Conservation (phyloP, 2,113 vertebrate genomes). For the Nettapus auritus region DNA sequence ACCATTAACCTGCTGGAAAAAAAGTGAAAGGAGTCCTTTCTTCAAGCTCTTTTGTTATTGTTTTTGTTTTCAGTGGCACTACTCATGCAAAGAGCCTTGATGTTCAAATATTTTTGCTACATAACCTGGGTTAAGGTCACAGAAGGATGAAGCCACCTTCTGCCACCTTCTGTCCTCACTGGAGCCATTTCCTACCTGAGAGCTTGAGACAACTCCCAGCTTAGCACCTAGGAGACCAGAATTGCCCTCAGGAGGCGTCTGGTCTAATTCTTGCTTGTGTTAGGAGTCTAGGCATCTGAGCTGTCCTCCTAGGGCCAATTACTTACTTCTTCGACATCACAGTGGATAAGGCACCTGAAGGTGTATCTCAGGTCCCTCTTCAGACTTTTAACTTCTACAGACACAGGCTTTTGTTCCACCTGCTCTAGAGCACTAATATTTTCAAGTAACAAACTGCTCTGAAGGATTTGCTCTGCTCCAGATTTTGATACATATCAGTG, state of each 20-base stretch:
- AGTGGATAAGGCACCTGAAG: not conserved
- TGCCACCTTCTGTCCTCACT: not conserved
- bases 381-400: not conserved
- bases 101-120: not conserved
- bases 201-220: not conserved
- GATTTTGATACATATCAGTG: not conserved
- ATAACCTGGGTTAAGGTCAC: not conserved
- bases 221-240: conserved; percentile 2
- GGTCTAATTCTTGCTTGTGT: not conserved
- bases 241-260: conserved; percentile 3
- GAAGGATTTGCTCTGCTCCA: not conserved
- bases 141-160: not conserved
- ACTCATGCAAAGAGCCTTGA: not conserved
- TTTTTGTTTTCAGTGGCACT: not conserved
- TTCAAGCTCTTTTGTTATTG: not conserved
- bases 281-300: conserved; percentile 25
- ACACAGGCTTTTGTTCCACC: not conserved
- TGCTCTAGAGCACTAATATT: not conserved
- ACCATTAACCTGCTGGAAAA: not conserved
- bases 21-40: not conserved
- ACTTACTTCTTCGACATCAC: not conserved
- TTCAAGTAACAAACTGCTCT: not conserved
- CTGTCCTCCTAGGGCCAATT: not conserved
- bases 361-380: not conserved
- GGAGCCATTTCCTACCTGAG: not conserved